A percentile compares a stretch with the other conserved stretches of the same genome.
phyloP scores from a whole-genome alignment of 2,797 vertebrate genomes.

The Esox masquinongy region DNA sequence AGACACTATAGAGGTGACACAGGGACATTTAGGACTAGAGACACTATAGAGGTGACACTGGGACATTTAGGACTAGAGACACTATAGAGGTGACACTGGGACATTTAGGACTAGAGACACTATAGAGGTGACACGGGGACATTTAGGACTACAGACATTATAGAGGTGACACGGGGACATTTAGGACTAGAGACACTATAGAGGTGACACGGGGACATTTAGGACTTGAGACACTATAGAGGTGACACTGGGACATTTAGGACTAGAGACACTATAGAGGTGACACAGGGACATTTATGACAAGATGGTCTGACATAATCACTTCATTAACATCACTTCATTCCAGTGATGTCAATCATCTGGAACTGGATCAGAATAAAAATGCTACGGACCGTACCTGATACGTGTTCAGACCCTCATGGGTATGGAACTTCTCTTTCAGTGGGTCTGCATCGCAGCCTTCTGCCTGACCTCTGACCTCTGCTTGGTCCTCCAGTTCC shows the following conservation, averaged over 20 bases:
- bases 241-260: no score
- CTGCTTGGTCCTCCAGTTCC: constrained; percentile 18
- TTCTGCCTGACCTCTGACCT: constrained; percentile 22
- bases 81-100: no score
- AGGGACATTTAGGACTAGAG: no score
- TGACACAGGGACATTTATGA: no score
- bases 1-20: no score
- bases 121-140: constrained; percentile 17
- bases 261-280: neutral
- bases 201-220: constrained; percentile 10
- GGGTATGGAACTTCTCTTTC: constrained; percentile 45
- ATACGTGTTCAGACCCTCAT: constrained; percentile 62
- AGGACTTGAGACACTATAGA: neutral
- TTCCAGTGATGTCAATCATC: no score
- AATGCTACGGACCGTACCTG: constrained; percentile 64
- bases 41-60: no score
- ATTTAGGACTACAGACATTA: neutral
- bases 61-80: no score
- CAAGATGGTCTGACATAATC: no score
- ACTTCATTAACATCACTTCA: no score
- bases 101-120: no score
- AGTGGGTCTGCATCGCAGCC: constrained; percentile 12
- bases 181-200: neutral
- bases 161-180: neutral
- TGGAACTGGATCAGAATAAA: neutral